These are phyloP conservation scores for Oncorhynchus tshawytscha DNA, from an alignment of 2,113 vertebrate species.

Conservation along the genomic window DNA sequence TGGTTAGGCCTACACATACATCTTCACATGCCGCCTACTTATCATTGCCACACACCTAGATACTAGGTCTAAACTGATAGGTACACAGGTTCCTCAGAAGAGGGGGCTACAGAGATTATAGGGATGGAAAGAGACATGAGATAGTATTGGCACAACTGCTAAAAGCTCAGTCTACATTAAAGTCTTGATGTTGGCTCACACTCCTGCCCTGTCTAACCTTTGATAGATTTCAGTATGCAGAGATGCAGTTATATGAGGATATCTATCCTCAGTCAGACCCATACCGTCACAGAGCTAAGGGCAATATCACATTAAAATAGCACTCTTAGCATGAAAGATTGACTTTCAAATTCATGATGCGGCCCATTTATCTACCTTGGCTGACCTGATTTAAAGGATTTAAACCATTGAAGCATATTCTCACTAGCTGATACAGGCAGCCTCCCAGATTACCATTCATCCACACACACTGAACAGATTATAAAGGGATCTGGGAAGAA, in stretches of 20 bases:
- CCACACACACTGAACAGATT: background rate
- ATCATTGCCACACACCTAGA: too few relatives aligned
- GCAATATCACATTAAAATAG: slow-evolving; percentile 20
- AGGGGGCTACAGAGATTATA: too few relatives aligned
- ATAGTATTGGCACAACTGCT: too few relatives aligned
- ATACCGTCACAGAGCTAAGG: slow-evolving; percentile 6
- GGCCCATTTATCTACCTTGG: slow-evolving; percentile 26
- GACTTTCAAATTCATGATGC: slow-evolving; percentile 25
- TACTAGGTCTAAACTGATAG: too few relatives aligned
- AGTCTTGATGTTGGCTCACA: too few relatives aligned
- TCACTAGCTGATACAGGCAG: slow-evolving; percentile 1
- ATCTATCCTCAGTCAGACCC: slow-evolving; percentile 26
- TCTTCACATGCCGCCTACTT: too few relatives aligned
- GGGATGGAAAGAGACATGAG: too few relatives aligned
- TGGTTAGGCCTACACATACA: too few relatives aligned
- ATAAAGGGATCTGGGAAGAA: slow-evolving; percentile 16
- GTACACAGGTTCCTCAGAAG: too few relatives aligned
- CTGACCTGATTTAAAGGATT: slow-evolving; percentile 7
- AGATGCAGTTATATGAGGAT: background rate
- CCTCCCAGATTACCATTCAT: background rate
- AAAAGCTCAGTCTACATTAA: too few relatives aligned
- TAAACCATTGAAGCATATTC: slow-evolving; percentile 19
- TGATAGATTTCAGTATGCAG: too few relatives aligned
- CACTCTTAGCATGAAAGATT: slow-evolving; percentile 22
- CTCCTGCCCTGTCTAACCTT: too few relatives aligned